phyloP scores from a whole-genome alignment of 2,888 invertebrate species.

The Gisinianus flammeolus region DNA sequence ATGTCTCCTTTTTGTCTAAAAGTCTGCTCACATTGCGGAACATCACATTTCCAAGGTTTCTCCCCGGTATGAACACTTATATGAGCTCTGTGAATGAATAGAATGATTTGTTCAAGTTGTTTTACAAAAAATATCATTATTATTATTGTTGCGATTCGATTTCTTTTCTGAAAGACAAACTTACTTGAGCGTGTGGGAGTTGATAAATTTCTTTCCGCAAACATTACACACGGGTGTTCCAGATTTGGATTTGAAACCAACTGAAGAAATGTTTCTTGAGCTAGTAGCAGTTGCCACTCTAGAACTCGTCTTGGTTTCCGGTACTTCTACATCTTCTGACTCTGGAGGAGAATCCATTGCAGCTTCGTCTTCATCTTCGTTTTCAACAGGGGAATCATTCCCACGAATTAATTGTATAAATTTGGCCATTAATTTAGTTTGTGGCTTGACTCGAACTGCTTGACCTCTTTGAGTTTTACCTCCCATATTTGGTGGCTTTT shows the following conservation, averaged over 20 bases:
- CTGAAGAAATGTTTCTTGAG: neutral
- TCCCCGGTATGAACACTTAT: conserved; percentile 35
- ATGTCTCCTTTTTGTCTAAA: conserved; percentile 38
- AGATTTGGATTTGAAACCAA: neutral
- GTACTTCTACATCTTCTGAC: neutral
- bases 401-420: conserved; percentile 22
- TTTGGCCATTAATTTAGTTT: conserved; percentile 21
- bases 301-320: neutral
- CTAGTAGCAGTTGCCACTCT: neutral
- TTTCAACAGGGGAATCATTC: neutral
- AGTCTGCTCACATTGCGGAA: conserved; percentile 20
- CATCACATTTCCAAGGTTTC: conserved; percentile 29
- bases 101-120: no score
- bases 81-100: neutral
- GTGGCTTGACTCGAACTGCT: neutral
- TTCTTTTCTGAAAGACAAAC: no score
- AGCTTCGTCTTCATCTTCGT: no score
- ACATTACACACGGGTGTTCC: conserved; percentile 22
- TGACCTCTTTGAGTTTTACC: conserved; percentile 4
- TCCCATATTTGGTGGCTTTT: neutral
- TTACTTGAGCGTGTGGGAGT: conserved; percentile 25
- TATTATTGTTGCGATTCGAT: no score
- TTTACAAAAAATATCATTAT: no score
- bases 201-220: conserved; percentile 31
- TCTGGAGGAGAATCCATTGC: neutral